Base-by-base conservation (phyloP, 2,888 invertebrate species). In the Caenorhabditis auriculariae region DNA sequence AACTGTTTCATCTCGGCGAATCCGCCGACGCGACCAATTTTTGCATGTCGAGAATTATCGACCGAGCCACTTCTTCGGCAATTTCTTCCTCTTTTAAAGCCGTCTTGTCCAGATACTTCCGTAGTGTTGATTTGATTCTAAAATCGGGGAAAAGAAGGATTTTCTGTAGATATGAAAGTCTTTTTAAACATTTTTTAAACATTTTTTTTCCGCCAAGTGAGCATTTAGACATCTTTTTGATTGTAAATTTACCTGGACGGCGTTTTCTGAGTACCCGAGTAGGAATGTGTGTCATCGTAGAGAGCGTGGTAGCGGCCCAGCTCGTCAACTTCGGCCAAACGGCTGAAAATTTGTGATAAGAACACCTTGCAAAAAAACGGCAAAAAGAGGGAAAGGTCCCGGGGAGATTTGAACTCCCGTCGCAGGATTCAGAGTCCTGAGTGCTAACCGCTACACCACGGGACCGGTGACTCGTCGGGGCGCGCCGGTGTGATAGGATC, bases 61-160 rank as follows among this genome's bases (percentile, higher is more conserved):
- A 93, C 84, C 92, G 91, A 26, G 95, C 94, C 66, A 94, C 90
- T 85, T 93, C 91, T 90, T 93, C 91, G 4, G 95, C 95, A 87
- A 94, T 89, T 83, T 94, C 93, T 84, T 95, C 93, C 84, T 93
- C 76, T 57, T 67, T 54, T 4, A 75, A 52, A 0, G 56, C 42
- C 12, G 51, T 60, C 17, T 66, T 66, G 42, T 70, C 60, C 19
- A 73, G 55, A 52, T 68, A 72, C 32, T 67, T 64, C 17, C 60
- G 60, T 19, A 65, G 42, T n/a, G 60, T 64, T 9, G 60, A 49
- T 51, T 54, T 56, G 21, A 66, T 45, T 39, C 60, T 60, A 50
- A 26, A 62, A 51, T 17, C 9, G 35, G 9, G 9, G 9, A 35
- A 15, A 35, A 35, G 35, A 12, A 15, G 35, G 35, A 15, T 12